Evolutionary conservation across 2,888 invertebrate genomes (phyloP).

Genomic region (Pyrocoelia pectoralis): DNA sequence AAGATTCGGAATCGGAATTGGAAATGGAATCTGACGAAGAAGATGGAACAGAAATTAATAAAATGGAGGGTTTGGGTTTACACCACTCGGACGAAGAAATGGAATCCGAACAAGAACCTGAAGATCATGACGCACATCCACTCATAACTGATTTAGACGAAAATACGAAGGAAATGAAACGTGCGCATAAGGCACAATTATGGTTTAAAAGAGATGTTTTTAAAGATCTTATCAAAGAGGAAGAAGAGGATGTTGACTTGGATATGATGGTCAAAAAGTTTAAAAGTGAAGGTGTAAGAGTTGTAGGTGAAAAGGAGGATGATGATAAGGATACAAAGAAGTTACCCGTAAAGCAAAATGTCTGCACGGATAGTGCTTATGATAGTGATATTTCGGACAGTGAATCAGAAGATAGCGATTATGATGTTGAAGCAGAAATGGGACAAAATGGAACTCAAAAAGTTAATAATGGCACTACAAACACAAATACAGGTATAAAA

Average conservation of each 20-base stretch:
- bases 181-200: conserved; percentile 79
- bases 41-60: conserved; percentile 58
- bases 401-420: conserved; percentile 58
- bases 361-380: conserved; percentile 48
- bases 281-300: conserved; percentile 72
- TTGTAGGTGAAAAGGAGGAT: conserved; percentile 59
- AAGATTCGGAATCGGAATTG: conserved; percentile 70
- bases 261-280: conserved; percentile 78
- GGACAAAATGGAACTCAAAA: conserved; percentile 29
- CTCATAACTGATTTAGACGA: conserved; percentile 82
- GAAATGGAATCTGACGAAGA: conserved; percentile 68
- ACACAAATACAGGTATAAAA: no score
- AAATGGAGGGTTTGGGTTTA: conserved; percentile 8
- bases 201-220: conserved; percentile 90
- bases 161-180: conserved; percentile 75
- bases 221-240: conserved; percentile 80
- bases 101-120: conserved; percentile 45
- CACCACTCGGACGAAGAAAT: conserved; percentile 67
- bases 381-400: conserved; percentile 45
- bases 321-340: conserved; percentile 44
- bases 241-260: conserved; percentile 87
- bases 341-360: no score
- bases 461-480: no score
- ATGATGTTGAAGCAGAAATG: conserved; percentile 59
- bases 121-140: conserved; percentile 65